Percentiles rank a stretch among this genome's conserved stretches.
These are phyloP conservation scores for Micromesistius poutassou DNA, from an alignment of 2,797 vertebrate species.

Conservation along the genomic window DNA sequence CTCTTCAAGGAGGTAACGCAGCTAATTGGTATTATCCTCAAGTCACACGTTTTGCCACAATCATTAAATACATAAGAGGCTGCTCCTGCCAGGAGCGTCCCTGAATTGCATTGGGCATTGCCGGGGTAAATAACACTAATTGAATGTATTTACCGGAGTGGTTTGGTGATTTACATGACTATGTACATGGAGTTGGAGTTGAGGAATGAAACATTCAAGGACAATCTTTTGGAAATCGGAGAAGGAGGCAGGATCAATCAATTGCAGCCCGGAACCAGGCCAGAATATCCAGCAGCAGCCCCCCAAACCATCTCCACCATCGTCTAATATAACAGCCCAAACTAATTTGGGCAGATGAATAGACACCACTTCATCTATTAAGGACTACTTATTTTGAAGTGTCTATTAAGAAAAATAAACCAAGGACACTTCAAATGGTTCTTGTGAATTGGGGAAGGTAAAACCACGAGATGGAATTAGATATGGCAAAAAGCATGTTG, in stretches of 20 bases:
- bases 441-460: background rate
- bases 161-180: background rate
- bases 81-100: constrained; percentile 39
- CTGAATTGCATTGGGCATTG: constrained; percentile 54
- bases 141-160: background rate
- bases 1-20: constrained; percentile 69
- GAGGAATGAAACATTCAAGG: background rate
- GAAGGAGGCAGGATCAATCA: background rate
- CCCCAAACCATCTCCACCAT: background rate
- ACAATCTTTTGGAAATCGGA: background rate
- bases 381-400: background rate
- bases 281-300: background rate
- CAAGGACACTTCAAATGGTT: background rate
- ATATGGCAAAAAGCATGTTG: background rate
- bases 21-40: constrained; percentile 74
- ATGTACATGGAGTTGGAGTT: background rate
- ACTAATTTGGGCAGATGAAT: background rate
- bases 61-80: constrained; percentile 60
- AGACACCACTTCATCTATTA: background rate
- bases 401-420: background rate
- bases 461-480: background rate
- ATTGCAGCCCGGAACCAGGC: background rate
- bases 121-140: background rate
- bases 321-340: background rate
- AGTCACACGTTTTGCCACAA: constrained; percentile 44